Evolutionary conservation across 1,140 invertebrate genomes (phyloP).

Genomic region (Drosophila lacertosa): DNA sequence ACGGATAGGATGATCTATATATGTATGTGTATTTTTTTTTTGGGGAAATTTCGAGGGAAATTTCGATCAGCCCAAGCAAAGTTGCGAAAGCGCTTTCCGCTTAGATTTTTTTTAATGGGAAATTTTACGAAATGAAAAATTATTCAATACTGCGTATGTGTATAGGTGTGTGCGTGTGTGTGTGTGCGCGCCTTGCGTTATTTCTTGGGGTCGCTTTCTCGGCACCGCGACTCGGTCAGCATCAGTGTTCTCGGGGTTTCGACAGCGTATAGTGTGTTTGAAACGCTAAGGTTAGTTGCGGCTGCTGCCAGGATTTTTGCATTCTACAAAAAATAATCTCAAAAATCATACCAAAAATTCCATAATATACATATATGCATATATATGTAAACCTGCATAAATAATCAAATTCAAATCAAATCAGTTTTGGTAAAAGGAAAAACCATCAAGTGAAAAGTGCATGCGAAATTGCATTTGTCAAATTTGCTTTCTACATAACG

Average conservation of each 20-base stretch:
- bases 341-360: conserved; percentile 9
- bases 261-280: conserved; percentile 84
- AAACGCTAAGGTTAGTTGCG: conserved; percentile 84
- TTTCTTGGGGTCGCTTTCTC: conserved; percentile 73
- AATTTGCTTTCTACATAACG: conserved; percentile 8
- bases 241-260: conserved; percentile 85
- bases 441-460: conserved; percentile 58
- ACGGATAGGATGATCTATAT: conserved; percentile 4
- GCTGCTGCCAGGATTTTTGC: conserved; percentile 66
- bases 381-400: conserved; percentile 7
- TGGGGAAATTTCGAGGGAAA: conserved; percentile 67
- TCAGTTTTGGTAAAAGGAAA: conserved; percentile 15
- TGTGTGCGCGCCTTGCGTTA: conserved; percentile 57
- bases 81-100: conserved; percentile 73
- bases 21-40: conserved; percentile 7
- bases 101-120: conserved; percentile 72
- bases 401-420: conserved; percentile 30
- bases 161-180: conserved; percentile 28
- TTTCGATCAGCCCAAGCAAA: conserved; percentile 47
- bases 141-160: conserved; percentile 66
- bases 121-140: conserved; percentile 71
- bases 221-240: conserved; percentile 72
- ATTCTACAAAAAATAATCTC: conserved; percentile 16
- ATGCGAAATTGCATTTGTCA: conserved; percentile 48
- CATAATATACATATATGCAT: conserved; percentile 4